Conservation (phyloP, 2,797 vertebrate species). For the Enteromius radiatus region DNA sequence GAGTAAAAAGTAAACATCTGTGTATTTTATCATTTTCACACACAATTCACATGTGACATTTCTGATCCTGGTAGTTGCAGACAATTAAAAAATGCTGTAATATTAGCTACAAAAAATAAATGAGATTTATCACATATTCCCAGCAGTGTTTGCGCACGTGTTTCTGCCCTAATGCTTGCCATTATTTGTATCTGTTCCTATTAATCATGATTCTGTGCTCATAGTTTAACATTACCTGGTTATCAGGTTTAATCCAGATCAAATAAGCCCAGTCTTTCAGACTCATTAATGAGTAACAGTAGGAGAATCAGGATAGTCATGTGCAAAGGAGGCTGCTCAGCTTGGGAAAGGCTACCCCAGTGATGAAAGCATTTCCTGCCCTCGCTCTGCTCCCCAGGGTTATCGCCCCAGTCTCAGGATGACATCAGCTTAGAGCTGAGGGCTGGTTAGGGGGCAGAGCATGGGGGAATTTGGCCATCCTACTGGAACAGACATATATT, state of each 20-base stretch:
- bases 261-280: constrained; percentile 2
- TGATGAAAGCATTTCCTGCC: constrained; percentile 27
- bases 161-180: constrained; percentile 21
- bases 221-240: constrained; percentile 23
- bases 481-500: constrained; percentile 67
- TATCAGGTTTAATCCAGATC: constrained; percentile 39
- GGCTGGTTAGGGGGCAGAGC: constrained; percentile 53
- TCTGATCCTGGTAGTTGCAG: not conserved
- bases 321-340: not conserved
- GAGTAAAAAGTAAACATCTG: not conserved
- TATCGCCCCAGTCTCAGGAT: constrained; percentile 56
- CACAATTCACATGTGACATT: not conserved
- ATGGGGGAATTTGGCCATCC: constrained; percentile 35
- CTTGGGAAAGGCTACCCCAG: constrained; percentile 14
- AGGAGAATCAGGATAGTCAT: constrained; percentile 35
- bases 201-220: constrained; percentile 19
- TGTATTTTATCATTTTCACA: not conserved
- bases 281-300: constrained; percentile 43
- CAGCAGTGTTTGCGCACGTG: not conserved
- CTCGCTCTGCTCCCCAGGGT: constrained; percentile 38
- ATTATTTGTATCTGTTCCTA: constrained; percentile 25
- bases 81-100: not conserved
- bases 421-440: constrained; percentile 58
- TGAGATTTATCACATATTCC: not conserved
- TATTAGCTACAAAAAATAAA: not conserved